Conservation (phyloP, 2,888 invertebrate species). For the Portevinia maculata region DNA sequence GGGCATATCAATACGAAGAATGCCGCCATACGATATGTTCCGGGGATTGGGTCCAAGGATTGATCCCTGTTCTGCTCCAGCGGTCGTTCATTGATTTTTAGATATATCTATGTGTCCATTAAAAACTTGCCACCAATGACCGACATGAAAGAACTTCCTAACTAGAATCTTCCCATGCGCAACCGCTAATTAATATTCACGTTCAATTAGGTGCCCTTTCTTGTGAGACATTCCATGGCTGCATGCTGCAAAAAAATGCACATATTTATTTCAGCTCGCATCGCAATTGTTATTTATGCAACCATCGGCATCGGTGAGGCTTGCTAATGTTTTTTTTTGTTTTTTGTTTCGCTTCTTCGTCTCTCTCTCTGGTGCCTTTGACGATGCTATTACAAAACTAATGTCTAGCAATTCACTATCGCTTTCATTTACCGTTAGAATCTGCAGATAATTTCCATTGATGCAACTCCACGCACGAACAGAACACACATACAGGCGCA, state of each 20-base stretch:
- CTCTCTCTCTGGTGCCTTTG: neutral
- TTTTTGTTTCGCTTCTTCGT: slow-evolving; percentile 9
- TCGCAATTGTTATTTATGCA: slow-evolving; percentile 39
- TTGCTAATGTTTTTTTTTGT: slow-evolving; percentile 41
- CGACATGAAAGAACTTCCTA: neutral
- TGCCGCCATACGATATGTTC: no score
- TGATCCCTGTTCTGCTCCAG: no score
- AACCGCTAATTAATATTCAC: slow-evolving; percentile 31
- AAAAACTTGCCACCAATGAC: neutral
- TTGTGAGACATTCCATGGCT: neutral
- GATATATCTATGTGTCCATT: no score
- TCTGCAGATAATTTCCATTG: slow-evolving; percentile 72
- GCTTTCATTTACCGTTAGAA: slow-evolving; percentile 72
- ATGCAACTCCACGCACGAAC: slow-evolving; percentile 46
- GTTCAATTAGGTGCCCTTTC: slow-evolving; percentile 38
- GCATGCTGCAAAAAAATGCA: neutral
- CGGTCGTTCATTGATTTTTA: no score
- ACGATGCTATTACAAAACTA: slow-evolving; percentile 59
- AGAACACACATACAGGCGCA: slow-evolving; percentile 13
- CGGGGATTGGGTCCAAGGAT: no score
- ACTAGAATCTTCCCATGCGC: slow-evolving; percentile 15
- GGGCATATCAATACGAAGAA: no score
- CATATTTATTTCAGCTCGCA: slow-evolving; percentile 21
- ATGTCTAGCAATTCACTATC: slow-evolving; percentile 73
- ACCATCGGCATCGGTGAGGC: slow-evolving; percentile 14